A percentile compares a stretch with the other conserved stretches of the same genome.
These are phyloP conservation scores for Heteropelma amictum DNA, from an alignment of 2,888 invertebrate genomes.

Conservation along the genomic window DNA sequence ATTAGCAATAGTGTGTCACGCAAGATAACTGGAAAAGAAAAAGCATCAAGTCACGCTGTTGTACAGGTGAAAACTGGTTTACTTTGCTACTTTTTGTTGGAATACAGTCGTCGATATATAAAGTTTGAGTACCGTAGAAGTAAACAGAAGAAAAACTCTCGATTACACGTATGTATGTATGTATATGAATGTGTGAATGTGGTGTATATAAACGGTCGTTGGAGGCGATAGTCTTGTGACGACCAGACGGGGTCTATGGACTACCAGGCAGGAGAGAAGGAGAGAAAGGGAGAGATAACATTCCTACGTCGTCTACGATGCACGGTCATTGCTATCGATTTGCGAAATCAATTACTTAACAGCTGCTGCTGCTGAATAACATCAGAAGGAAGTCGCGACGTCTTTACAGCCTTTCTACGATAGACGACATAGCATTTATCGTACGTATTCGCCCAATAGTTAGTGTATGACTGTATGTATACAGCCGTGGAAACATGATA, in stretches of 20 bases:
- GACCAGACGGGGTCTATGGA: slow-evolving; percentile 48
- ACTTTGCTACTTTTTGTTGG: not conserved
- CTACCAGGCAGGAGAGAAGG: slow-evolving; percentile 10
- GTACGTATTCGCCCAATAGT: not conserved
- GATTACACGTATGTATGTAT: slow-evolving; percentile 2
- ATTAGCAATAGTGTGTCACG: slow-evolving; percentile 48
- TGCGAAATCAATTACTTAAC: slow-evolving; percentile 59
- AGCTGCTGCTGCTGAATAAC: slow-evolving; percentile 43
- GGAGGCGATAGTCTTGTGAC: slow-evolving; percentile 29
- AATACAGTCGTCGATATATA: not conserved
- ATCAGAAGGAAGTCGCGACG: slow-evolving; percentile 43
- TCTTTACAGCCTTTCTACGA: slow-evolving; percentile 34
- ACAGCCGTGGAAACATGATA: no score
- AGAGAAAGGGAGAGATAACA: slow-evolving; percentile 20
- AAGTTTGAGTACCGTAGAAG: slow-evolving; percentile 2
- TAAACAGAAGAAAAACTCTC: not conserved
- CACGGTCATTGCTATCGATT: slow-evolving; percentile 57
- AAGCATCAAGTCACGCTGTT: not conserved
- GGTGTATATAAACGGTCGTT: not conserved
- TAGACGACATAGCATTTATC: slow-evolving; percentile 15
- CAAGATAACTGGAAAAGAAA: not conserved
- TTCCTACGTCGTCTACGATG: slow-evolving; percentile 28
- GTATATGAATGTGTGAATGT: slow-evolving; percentile 18
- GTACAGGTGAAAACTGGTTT: not conserved
- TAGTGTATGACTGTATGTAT: not conserved